These are phyloP conservation scores for Rhagophthalmus giganteus DNA, from an alignment of 2,888 invertebrate genomes.

Conservation along the genomic window DNA sequence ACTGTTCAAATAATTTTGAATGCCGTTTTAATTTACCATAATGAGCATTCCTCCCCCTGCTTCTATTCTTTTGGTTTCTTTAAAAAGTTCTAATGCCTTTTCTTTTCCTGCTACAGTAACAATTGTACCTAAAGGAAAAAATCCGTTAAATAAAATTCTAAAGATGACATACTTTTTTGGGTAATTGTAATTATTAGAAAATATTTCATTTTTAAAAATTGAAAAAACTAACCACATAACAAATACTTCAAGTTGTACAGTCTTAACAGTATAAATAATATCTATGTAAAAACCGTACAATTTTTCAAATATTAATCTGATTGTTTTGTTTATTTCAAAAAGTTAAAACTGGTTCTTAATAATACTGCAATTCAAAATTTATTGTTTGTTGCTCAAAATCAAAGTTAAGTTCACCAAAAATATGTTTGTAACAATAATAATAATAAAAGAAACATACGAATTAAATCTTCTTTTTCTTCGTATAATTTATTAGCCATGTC, in stretches of 20 bases:
- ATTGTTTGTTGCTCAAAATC: no score
- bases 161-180: no score
- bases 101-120: conserved; percentile 72
- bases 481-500: conserved; percentile 74
- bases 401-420: neutral
- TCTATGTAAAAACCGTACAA: no score
- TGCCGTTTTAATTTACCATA: conserved; percentile 59
- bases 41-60: conserved; percentile 85
- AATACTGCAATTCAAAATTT: no score
- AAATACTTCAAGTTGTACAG: no score
- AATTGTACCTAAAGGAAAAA: conserved; percentile 63
- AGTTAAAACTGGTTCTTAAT: no score
- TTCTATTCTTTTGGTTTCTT: conserved; percentile 81
- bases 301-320: no score
- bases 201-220: no score
- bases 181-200: neutral
- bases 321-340: no score
- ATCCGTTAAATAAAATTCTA: no score
- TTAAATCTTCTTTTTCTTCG: conserved; percentile 73
- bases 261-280: no score
- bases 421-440: neutral
- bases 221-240: no score
- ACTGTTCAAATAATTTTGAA: neutral
- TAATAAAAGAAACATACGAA: conserved; percentile 61
- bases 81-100: conserved; percentile 73